Base-by-base conservation (phyloP, 1,140 invertebrate genomes). In the Pachypeltis micranthus region DNA sequence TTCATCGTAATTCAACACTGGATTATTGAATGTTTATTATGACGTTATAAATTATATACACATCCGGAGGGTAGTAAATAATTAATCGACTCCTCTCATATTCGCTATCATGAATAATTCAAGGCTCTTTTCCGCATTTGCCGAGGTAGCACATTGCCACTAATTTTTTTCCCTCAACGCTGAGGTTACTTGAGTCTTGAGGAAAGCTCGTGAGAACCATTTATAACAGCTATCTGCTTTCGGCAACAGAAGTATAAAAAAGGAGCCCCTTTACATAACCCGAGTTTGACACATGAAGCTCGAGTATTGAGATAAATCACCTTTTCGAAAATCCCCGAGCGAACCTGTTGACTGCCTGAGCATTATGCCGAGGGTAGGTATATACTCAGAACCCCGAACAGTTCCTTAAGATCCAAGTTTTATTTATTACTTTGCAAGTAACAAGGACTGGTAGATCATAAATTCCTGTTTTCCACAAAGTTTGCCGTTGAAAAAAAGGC, bases 301-400 rank as follows among this genome's bases (percentile, higher is more conserved):
- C 47, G 47, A 21, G 47, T 51, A 51, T 51, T 51, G 47, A 51
- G 47, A 51, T 51, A 51, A 51, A 51, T 51, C 47, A 51, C 47
- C 21, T 51, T 51, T 51, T 16, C 7, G 23, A 21, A 51, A 51
- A 21, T 21, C 47, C 47, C 10, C 47, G 3, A 7, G 47, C 47
- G 21, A 51, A 51, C 47, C 47, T 51, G 47, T 51, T 51, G 47
- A 51, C 47, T 51, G 47, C 47, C 19, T 51, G 23, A 51, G 23
- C 47, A 21, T 51, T 21, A 7, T 10, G n/a, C n/a, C 10, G 47
- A 10, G 23, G 47, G 19, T 21, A 7, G 7, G 19, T 51, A 51
- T 51, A 51, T 21, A 7, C 19, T 51, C 10, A 7, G n/a, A n/a
- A n/a, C n/a, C n/a, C n/a, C n/a, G n/a, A n/a, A n/a, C 19, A 21